phyloP scores from a whole-genome alignment of 35 echinoderm and acorn worm genomes.

The Heliocidaris erythrogramma region DNA sequence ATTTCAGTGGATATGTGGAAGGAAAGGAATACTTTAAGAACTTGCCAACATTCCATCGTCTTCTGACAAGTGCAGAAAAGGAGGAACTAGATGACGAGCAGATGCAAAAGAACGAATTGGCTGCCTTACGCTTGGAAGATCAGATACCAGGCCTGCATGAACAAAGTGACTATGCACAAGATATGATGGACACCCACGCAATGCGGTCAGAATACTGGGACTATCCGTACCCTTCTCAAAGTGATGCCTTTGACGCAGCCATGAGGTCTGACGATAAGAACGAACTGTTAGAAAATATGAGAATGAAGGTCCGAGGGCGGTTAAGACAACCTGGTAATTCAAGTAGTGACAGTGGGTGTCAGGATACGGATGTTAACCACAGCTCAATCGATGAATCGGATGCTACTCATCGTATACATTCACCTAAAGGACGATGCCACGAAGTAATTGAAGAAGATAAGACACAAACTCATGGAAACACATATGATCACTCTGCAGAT shows the following conservation, averaged over 20 bases:
- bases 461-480: not conserved
- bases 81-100: not conserved
- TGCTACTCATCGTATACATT: not conserved
- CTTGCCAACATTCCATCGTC: constrained; percentile 17
- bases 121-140: not conserved
- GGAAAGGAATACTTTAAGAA: constrained; percentile 34
- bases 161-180: constrained; percentile 14
- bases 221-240: not conserved
- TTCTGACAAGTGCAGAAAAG: not conserved
- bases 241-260: not conserved
- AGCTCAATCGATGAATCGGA: constrained; percentile 27
- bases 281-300: not conserved
- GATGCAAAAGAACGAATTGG: not conserved
- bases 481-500: not conserved
- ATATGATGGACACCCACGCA: not conserved
- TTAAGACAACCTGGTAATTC: constrained; percentile 19
- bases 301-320: not conserved
- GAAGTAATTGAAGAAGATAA: not conserved
- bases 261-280: not conserved
- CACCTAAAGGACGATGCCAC: not conserved
- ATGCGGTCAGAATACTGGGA: constrained; percentile 7
- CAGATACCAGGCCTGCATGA: not conserved
- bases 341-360: constrained; percentile 8
- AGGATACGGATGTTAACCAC: not conserved
- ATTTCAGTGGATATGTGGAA: constrained; percentile 32